Evolutionary conservation across 2,888 invertebrate species (phyloP), one percentile per base, ranked within the genome.

Genomic region (Calameuta filiformis): DNA sequence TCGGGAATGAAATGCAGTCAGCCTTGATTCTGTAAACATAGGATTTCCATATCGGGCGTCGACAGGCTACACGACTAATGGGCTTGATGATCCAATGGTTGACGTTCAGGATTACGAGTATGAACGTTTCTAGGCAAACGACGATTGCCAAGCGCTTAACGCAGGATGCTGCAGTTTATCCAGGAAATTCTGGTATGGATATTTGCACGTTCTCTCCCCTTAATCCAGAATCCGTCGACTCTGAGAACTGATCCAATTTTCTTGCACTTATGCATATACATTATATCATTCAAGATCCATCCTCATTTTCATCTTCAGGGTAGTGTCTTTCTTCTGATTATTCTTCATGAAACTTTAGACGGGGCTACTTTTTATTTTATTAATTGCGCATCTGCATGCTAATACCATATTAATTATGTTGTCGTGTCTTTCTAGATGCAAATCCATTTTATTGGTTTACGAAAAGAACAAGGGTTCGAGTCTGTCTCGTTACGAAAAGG

Each of bases 1-100:
- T 56, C 56, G 56, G 23, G 56, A 56, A 56, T 56, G 56, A 56
- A 56, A 56, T 83, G 84, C 85, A 83, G 80, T 81, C 84, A 83
- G 81, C 81, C 84, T 82, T 87, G 81, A 85, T 84, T 83, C 81
- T 83, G 87, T 86, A 87, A 87, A 87, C 85, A 87, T 84, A 83
- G 75, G 84, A 87, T 87, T 85, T 85, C 86, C 85, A 84, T 86
- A 84, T 81, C 82, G 79, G 77, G 78, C 82, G 83, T 84, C 83
- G 83, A 81, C 82, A 82, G 82, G 82, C 82, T 81, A 82, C 81
- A 79, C 81, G 83, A 82, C 85, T 85, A 86, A 85, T 85, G 85
- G 83, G 85, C 85, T 86, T 86, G 85, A 85, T 86, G 85, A 86
- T 86, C 83, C 81, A 78, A 79, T 77, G 82, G 81, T 75, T 82